Evolutionary conservation across 2,797 vertebrate genomes (phyloP).

Genomic region (Coregonus suidteri): DNA sequence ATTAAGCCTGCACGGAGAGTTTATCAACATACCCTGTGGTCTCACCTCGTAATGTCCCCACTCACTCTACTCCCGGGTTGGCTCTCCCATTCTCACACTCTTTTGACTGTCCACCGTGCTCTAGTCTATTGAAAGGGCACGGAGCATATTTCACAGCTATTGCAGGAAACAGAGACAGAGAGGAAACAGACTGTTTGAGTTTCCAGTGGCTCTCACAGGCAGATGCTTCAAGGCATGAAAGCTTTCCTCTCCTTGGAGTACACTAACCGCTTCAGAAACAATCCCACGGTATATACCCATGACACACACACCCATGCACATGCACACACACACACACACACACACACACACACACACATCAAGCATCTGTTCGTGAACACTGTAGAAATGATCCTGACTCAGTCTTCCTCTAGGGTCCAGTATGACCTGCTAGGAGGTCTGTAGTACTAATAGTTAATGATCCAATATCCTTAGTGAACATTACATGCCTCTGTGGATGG

Average conservation of each 20-base stretch:
- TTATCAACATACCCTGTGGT: too few relatives aligned
- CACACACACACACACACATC: constrained; percentile 8
- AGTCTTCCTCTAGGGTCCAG: too few relatives aligned
- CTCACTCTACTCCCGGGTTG: constrained; percentile 28
- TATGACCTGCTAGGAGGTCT: too few relatives aligned
- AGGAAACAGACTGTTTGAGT: background rate
- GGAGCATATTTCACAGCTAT: constrained; percentile 35
- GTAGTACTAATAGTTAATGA: too few relatives aligned
- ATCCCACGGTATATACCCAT: too few relatives aligned
- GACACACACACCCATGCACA: background rate
- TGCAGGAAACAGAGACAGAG: constrained; percentile 38
- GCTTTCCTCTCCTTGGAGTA: background rate
- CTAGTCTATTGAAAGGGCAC: constrained; percentile 21
- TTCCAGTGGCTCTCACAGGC: background rate
- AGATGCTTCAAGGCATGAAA: constrained; percentile 18
- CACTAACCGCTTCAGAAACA: too few relatives aligned
- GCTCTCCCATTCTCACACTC: constrained; percentile 14
- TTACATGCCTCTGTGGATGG: too few relatives aligned
- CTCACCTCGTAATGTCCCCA: background rate
- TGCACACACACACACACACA: background rate
- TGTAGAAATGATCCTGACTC: too few relatives aligned
- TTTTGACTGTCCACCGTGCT: background rate
- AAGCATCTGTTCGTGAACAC: too few relatives aligned
- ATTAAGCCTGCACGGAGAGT: too few relatives aligned
- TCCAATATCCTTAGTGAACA: too few relatives aligned